Evolutionary conservation across 2,113 vertebrate species (phyloP).

Genomic region (Zootoca vivipara): DNA sequence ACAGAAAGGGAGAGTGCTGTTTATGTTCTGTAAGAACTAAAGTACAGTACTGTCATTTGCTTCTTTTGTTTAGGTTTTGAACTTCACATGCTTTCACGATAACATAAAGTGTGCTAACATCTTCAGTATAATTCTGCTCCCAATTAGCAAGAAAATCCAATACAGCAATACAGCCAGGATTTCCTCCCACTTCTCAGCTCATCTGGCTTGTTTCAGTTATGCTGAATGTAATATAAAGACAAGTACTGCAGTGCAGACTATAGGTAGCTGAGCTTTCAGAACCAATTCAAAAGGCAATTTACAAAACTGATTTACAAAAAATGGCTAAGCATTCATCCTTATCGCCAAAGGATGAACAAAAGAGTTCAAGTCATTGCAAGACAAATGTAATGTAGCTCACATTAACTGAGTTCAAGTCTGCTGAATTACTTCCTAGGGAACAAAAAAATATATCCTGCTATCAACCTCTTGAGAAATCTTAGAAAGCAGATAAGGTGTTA

Average conservation of each 20-base stretch:
- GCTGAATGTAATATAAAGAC: neutral
- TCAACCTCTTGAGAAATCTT: too few species aligned
- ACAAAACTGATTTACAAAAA: neutral
- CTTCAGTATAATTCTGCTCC: neutral
- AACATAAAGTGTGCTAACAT: neutral
- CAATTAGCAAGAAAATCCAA: neutral
- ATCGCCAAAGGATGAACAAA: too few species aligned
- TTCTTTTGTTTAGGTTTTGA: neutral
- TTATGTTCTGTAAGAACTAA: neutral
- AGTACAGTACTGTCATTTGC: too few species aligned
- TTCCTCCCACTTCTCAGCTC: neutral
- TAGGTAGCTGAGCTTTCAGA: neutral
- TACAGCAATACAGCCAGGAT: neutral
- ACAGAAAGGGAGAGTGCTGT: too few species aligned
- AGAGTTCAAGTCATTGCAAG: too few species aligned
- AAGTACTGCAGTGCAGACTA: neutral
- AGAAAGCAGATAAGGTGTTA: too few species aligned
- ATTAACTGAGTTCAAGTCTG: too few species aligned
- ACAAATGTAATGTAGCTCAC: too few species aligned
- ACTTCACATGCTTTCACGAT: neutral
- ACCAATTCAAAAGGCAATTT: neutral
- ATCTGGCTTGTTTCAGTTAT: neutral
- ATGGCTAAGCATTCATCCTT: neutral
- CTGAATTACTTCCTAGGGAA: too few species aligned
- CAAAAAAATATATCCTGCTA: too few species aligned